phyloP scores from a whole-genome alignment of 2,113 vertebrate genomes.

The Rana temporaria region DNA sequence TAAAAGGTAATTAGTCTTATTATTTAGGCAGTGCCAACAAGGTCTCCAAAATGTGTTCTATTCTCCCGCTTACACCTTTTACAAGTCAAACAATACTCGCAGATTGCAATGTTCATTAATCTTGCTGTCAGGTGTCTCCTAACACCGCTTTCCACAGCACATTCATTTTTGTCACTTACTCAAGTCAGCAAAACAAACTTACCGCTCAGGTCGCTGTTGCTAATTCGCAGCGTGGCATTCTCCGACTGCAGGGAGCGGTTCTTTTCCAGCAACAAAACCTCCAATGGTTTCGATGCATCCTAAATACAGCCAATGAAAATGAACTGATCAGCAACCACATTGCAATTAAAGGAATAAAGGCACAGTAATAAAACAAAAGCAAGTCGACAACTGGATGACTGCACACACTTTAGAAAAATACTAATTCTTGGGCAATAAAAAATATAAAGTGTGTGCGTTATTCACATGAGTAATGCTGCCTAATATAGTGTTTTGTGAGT shows the following conservation, averaged over 20 bases:
- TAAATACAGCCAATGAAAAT: constrained; percentile 64
- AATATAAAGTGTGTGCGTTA: no score
- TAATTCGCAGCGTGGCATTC: constrained; percentile 90
- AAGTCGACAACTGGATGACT: no score
- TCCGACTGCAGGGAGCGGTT: constrained; percentile 94
- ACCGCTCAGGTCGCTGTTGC: constrained; percentile 96
- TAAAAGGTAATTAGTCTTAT: constrained; percentile 54
- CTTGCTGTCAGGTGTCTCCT: constrained; percentile 62
- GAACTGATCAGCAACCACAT: constrained; percentile 30
- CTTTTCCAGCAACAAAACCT: constrained; percentile 95
- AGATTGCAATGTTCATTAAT: constrained; percentile 46
- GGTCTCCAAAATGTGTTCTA: constrained; percentile 58
- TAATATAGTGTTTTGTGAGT: no score
- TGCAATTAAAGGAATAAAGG: no score
- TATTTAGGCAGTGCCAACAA: constrained; percentile 57
- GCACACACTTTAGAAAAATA: no score
- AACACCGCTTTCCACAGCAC: constrained; percentile 62
- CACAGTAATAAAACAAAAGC: no score
- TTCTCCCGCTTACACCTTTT: constrained; percentile 58
- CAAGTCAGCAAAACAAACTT: constrained; percentile 75
- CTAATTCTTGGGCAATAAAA: no score
- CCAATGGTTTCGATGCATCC: constrained; percentile 93
- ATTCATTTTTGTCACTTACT: constrained; percentile 58
- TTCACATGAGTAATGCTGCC: no score
- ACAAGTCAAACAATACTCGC: constrained; percentile 55